These are phyloP conservation scores for Gastrophysa polygoni DNA, from an alignment of 2,888 invertebrate genomes.

Conservation along the genomic window DNA sequence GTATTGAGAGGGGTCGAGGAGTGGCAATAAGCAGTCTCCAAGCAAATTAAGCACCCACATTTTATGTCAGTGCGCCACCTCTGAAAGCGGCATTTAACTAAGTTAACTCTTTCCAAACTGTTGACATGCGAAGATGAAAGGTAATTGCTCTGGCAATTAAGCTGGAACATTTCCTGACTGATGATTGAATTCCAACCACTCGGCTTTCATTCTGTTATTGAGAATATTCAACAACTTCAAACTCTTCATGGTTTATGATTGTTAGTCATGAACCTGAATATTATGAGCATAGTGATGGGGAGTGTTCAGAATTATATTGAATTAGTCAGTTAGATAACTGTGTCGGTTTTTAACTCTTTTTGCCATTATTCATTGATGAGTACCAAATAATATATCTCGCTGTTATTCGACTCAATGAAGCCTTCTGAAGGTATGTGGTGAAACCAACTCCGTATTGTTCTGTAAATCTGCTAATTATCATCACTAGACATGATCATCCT, in stretches of 20 bases:
- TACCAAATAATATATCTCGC: too few relatives aligned
- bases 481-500: too few relatives aligned
- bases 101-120: slow-evolving; percentile 29
- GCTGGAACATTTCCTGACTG: slow-evolving; percentile 14
- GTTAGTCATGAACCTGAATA: slow-evolving; percentile 6
- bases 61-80: slow-evolving; percentile 21
- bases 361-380: too few relatives aligned
- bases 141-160: slow-evolving; percentile 25
- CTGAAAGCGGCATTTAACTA: slow-evolving; percentile 21
- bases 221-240: slow-evolving; percentile 14
- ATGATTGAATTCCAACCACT: slow-evolving; percentile 25
- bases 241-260: slow-evolving; percentile 6
- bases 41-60: slow-evolving; percentile 21
- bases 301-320: too few relatives aligned
- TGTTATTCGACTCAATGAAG: too few relatives aligned
- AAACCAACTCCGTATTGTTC: too few relatives aligned
- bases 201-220: slow-evolving; percentile 15
- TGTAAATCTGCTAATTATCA: too few relatives aligned
- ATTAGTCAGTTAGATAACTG: too few relatives aligned
- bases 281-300: too few relatives aligned
- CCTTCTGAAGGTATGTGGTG: too few relatives aligned
- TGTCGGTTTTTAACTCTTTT: too few relatives aligned
- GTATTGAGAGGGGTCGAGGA: neutral
- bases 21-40: slow-evolving; percentile 12
- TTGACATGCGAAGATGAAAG: slow-evolving; percentile 30